Evolutionary conservation across 2,888 invertebrate genomes (phyloP), one percentile per base, ranked within the genome.

Genomic region (Pollenia griseotomentosa): DNA sequence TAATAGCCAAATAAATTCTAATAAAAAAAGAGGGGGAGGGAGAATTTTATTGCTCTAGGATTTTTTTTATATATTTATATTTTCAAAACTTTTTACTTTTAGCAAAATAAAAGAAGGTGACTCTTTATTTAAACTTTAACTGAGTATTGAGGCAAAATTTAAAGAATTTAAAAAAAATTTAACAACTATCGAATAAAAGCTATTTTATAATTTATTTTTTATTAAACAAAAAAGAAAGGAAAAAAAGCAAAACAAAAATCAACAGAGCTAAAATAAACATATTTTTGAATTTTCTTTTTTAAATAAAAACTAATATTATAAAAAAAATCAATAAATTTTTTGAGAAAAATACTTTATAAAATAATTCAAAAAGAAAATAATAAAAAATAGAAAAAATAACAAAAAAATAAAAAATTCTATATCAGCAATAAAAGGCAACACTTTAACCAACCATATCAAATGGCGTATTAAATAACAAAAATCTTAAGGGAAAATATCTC

Each of bases 351-450:
- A 75, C 63, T 80, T 88, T 86, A 77, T 88, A 75, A 59, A 63
- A 73, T 80, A 74, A 55, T 86, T 68, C 57, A 40, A 48, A 70
- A 68, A 53, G 23, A 44, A 82, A 74, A 79, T 33, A 33, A 33
- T 33, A 33, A 4, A 33, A 33, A 33, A 33, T 33, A 33, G 33
- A 87, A 48, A 70, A 86, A 85, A 73, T 19, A 53, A 86, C 75
- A 87, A 81, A 65, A 46, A 83, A 86, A 85, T 88, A 84, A 78
- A 70, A 81, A 74, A 65, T 59, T 66, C 74, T 80, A 91, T 92
- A 92, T 92, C 91, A 92, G 91, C 91, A 92, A 92, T 92, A 92
- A 92, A 91, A 90, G 92, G 87, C 87, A 87, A 87, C 84, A 84
- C 81, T 82, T 84, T 85, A 85, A 85, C 92, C 90, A 92, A 92